These are phyloP conservation scores for Leptoclinus maculatus DNA, from an alignment of 2,797 vertebrate genomes.

Conservation along the genomic window DNA sequence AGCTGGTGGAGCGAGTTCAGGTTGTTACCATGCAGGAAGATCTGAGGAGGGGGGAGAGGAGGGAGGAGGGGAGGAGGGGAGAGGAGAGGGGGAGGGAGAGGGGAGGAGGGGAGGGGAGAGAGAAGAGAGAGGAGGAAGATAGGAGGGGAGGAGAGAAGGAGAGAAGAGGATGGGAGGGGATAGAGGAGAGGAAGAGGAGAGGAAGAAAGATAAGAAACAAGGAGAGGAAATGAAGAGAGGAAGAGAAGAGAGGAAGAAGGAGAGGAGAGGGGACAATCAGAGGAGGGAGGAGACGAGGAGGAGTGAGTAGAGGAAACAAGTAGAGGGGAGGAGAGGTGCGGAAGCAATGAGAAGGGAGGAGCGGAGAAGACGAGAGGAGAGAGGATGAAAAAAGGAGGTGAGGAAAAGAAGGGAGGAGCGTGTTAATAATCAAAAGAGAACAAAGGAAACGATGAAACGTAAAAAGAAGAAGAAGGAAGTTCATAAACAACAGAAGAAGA, in stretches of 20 bases:
- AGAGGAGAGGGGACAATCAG: not conserved
- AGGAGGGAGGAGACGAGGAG: no score
- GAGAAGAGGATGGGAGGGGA: no score
- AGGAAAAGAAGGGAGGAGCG: not conserved
- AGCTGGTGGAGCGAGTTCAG: slow-evolving; percentile 97
- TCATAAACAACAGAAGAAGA: not conserved
- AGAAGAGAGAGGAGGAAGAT: not conserved
- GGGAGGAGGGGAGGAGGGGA: not conserved
- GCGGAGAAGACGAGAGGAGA: no score
- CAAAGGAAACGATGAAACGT: no score
- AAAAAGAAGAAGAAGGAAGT: not conserved
- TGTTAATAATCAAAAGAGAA: not conserved
- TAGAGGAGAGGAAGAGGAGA: not conserved
- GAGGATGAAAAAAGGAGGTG: not conserved
- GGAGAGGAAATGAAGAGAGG: not conserved
- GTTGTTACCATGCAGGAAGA: slow-evolving; percentile 98
- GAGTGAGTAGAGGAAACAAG: no score
- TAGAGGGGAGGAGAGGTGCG: not conserved
- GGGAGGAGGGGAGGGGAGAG: no score
- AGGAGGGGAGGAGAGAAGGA: not conserved
- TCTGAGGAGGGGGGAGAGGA: slow-evolving; percentile 77
- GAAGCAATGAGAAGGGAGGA: not conserved
- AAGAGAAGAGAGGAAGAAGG: not conserved
- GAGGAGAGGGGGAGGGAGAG: no score
- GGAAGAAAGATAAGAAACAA: no score